Conservation (phyloP, 2,113 vertebrate species). For the Myrmecophaga tridactyla region DNA sequence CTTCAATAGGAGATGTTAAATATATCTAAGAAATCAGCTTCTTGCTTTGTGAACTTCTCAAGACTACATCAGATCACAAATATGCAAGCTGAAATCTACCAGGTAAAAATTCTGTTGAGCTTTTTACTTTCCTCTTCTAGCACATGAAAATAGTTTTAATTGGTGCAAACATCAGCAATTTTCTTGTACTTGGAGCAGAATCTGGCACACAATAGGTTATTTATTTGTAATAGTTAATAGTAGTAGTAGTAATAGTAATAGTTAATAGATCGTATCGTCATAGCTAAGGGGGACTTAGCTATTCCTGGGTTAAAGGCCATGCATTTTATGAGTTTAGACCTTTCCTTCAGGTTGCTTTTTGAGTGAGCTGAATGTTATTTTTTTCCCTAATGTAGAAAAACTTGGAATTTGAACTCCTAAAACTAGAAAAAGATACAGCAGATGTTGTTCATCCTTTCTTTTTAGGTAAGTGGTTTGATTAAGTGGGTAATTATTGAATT, state of each 20-base stretch:
- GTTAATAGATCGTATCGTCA: too few species aligned
- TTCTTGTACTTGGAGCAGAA: neutral
- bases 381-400: slow-evolving; percentile 83
- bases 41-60: slow-evolving; percentile 84
- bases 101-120: slow-evolving; percentile 82
- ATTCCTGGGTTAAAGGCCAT: neutral
- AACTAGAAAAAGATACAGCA: slow-evolving; percentile 86
- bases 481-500: neutral
- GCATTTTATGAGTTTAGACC: neutral
- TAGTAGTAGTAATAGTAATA: neutral
- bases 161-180: slow-evolving; percentile 1
- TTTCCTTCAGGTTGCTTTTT: slow-evolving; percentile 23
- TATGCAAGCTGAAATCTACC: slow-evolving; percentile 83
- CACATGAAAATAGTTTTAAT: neutral
- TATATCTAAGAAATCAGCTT: slow-evolving; percentile 66
- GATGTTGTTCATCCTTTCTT: slow-evolving; percentile 87
- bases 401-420: slow-evolving; percentile 88
- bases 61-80: slow-evolving; percentile 84
- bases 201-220: neutral
- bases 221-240: neutral
- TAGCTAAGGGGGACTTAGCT: too few species aligned
- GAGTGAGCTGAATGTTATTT: slow-evolving; percentile 51
- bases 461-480: slow-evolving; percentile 86
- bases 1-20: slow-evolving; percentile 85
- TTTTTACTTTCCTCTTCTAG: slow-evolving; percentile 30